phyloP scores from a whole-genome alignment of 2,888 invertebrate genomes.

The Panopea generosa region DNA sequence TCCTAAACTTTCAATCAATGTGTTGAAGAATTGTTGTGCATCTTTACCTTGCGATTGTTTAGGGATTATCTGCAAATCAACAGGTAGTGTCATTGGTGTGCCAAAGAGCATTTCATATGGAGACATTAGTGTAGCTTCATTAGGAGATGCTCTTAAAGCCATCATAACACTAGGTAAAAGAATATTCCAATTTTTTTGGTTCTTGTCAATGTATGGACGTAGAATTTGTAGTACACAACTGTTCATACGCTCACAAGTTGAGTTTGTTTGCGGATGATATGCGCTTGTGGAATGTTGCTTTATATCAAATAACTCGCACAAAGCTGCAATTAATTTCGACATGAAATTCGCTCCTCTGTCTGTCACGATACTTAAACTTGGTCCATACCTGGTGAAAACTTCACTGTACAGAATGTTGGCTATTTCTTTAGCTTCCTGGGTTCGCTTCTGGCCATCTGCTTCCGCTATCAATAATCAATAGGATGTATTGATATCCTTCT shows the following conservation, averaged over 20 bases:
- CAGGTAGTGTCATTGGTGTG: slow-evolving; percentile 50
- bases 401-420: slow-evolving; percentile 54
- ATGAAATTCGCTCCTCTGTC: slow-evolving; percentile 63
- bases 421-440: slow-evolving; percentile 56
- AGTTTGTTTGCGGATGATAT: slow-evolving; percentile 62
- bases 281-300: slow-evolving; percentile 43
- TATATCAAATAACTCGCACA: slow-evolving; percentile 60
- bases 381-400: slow-evolving; percentile 63
- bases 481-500: slow-evolving; percentile 18
- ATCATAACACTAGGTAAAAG: slow-evolving; percentile 59
- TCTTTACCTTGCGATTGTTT: slow-evolving; percentile 30
- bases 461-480: slow-evolving; percentile 53
- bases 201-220: slow-evolving; percentile 40
- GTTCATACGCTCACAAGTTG: slow-evolving; percentile 59
- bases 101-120: slow-evolving; percentile 58
- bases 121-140: slow-evolving; percentile 54
- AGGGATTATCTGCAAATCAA: slow-evolving; percentile 29
- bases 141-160: slow-evolving; percentile 58
- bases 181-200: slow-evolving; percentile 55
- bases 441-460: slow-evolving; percentile 57
- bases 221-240: slow-evolving; percentile 52
- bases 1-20: slow-evolving; percentile 35
- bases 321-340: slow-evolving; percentile 48
- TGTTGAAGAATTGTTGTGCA: slow-evolving; percentile 43
- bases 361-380: slow-evolving; percentile 46